Percentiles rank a stretch among this genome's conserved stretches.
Evolutionary conservation across 2,888 invertebrate species (phyloP).

Genomic region (Anoncus sp.): DNA sequence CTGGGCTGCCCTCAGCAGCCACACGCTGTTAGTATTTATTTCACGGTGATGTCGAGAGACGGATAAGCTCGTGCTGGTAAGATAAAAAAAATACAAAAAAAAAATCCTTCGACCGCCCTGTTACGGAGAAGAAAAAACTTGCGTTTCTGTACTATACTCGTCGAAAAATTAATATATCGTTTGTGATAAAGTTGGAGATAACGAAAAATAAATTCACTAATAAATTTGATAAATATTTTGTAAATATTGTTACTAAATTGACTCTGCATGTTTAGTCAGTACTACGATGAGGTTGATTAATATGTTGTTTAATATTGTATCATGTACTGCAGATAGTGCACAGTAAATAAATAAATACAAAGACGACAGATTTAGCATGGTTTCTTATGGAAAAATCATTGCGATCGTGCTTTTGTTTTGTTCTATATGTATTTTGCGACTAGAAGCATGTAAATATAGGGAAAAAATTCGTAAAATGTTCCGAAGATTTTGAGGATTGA

Average conservation of each 20-base stretch:
- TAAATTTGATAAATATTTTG: conserved; percentile 3
- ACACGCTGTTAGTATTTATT: conserved; percentile 63
- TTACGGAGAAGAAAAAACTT: conserved; percentile 39
- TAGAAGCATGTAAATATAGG: no score
- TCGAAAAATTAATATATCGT: conserved; percentile 35
- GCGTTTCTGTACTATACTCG: conserved; percentile 29
- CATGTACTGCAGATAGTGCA: no score
- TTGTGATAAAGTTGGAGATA: conserved; percentile 20
- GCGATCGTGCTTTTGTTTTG: no score
- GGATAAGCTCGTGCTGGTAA: conserved; percentile 53
- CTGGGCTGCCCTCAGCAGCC: conserved; percentile 60
- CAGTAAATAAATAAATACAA: no score
- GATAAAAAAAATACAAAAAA: conserved; percentile 45
- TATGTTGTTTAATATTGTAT: no score
- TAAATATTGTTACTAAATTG: not conserved
- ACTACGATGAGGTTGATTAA: not conserved
- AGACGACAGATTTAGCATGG: no score
- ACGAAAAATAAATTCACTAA: not conserved
- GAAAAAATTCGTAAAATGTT: no score
- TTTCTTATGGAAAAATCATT: no score
- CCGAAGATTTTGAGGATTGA: no score
- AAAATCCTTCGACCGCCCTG: conserved; percentile 24
- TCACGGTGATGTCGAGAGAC: conserved; percentile 59
- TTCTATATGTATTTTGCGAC: no score
- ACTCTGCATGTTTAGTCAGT: not conserved